These are phyloP conservation scores for Brachyopa scutellaris DNA, from an alignment of 2,888 invertebrate genomes.

Conservation along the genomic window DNA sequence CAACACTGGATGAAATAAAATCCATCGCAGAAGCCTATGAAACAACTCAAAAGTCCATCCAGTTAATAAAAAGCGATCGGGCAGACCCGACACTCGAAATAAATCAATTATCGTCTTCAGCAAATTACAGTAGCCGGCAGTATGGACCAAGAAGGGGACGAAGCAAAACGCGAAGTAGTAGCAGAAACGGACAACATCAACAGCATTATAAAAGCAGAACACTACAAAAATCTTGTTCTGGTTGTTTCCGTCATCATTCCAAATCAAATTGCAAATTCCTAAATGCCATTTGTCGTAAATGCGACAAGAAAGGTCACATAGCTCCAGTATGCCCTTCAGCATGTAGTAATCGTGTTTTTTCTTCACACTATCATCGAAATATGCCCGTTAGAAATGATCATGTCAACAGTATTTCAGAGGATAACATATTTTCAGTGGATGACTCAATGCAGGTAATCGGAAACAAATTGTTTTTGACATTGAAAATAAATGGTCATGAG, in stretches of 20 bases:
- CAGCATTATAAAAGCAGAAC: neutral
- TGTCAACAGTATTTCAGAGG: slow-evolving; percentile 21
- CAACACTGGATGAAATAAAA: slow-evolving; percentile 30
- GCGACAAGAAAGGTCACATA: slow-evolving; percentile 24
- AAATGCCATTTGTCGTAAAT: slow-evolving; percentile 9
- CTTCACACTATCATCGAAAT: neutral
- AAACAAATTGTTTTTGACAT: slow-evolving; percentile 14
- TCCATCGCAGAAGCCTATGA: slow-evolving; percentile 33
- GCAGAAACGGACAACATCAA: slow-evolving; percentile 20
- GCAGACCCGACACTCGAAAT: neutral
- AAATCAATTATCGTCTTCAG: slow-evolving; percentile 15
- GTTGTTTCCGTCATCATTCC: slow-evolving; percentile 15
- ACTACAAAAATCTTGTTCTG: slow-evolving; percentile 30
- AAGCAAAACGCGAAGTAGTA: neutral
- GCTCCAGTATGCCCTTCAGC: slow-evolving; percentile 16
- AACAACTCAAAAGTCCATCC: slow-evolving; percentile 18
- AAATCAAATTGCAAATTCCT: slow-evolving; percentile 35
- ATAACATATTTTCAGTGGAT: slow-evolving; percentile 21
- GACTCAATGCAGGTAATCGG: slow-evolving; percentile 23
- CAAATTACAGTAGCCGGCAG: neutral
- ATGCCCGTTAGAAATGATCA: slow-evolving; percentile 1
- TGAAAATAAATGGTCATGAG: slow-evolving; percentile 16
- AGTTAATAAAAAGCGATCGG: slow-evolving; percentile 30
- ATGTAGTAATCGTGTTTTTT: neutral
- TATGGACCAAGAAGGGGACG: neutral